These are phyloP conservation scores for Athalia rosae DNA, from an alignment of 2,888 invertebrate species.

Conservation along the genomic window DNA sequence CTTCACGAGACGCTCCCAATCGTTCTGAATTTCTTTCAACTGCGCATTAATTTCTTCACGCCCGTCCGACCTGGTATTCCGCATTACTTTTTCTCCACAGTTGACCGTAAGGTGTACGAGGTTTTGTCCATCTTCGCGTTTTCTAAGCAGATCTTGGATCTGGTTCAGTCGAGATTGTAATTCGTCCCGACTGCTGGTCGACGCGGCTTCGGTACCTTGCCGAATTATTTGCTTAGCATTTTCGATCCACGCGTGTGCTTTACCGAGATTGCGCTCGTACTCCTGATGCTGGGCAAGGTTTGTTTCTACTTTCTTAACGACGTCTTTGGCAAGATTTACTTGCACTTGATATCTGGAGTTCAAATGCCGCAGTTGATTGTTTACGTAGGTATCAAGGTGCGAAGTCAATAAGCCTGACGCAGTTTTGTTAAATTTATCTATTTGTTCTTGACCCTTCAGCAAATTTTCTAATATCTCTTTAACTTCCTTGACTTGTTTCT, in stretches of 20 bases:
- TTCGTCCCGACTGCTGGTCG: slow-evolving; percentile 87
- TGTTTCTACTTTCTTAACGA: slow-evolving; percentile 91
- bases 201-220: slow-evolving; percentile 86
- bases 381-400: slow-evolving; percentile 90
- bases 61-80: slow-evolving; percentile 92
- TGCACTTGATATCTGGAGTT: slow-evolving; percentile 93
- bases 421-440: slow-evolving; percentile 88
- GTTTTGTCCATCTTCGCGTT: slow-evolving; percentile 91
- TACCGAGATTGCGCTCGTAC: slow-evolving; percentile 84
- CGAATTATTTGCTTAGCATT: slow-evolving; percentile 89
- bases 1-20: slow-evolving; percentile 94
- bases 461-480: slow-evolving; percentile 85
- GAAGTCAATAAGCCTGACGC: slow-evolving; percentile 86
- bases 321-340: slow-evolving; percentile 91
- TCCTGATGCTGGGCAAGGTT: slow-evolving; percentile 90
- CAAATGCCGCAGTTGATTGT: slow-evolving; percentile 88
- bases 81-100: slow-evolving; percentile 91
- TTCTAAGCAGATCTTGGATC: slow-evolving; percentile 86
- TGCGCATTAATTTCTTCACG: slow-evolving; percentile 90
- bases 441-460: slow-evolving; percentile 86
- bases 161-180: slow-evolving; percentile 87
- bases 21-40: slow-evolving; percentile 91
- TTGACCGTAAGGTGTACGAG: slow-evolving; percentile 91
- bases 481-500: slow-evolving; percentile 88
- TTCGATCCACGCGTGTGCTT: slow-evolving; percentile 90